Conservation (phyloP, 2,797 vertebrate species). For the Echeneis naucrates region DNA sequence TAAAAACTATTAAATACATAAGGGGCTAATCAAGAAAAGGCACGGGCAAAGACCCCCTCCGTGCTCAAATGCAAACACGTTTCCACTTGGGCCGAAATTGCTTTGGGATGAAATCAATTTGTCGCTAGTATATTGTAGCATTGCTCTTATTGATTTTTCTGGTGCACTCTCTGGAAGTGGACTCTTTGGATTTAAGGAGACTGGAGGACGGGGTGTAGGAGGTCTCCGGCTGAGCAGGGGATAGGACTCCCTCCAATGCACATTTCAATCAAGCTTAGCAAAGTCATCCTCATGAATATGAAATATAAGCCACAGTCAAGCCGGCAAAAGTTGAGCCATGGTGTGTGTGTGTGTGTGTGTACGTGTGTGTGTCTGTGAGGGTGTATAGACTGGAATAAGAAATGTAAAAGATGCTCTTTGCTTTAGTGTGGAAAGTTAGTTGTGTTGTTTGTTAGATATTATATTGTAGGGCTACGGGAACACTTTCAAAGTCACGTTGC, state of each 20-base stretch:
- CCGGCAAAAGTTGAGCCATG: slow-evolving; percentile 58
- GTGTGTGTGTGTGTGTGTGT: slow-evolving; percentile 62
- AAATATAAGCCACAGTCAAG: slow-evolving; percentile 71
- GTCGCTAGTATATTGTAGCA: slow-evolving; percentile 83
- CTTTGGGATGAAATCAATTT: slow-evolving; percentile 84
- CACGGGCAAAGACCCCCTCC: slow-evolving; percentile 60
- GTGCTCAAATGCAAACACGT: slow-evolving; percentile 60
- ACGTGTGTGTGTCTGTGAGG: slow-evolving; percentile 57
- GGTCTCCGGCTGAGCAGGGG: slow-evolving; percentile 71
- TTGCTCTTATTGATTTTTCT: slow-evolving; percentile 84
- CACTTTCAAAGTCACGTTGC: not conserved
- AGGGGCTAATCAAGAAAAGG: slow-evolving; percentile 69
- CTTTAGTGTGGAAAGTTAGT: slow-evolving; percentile 41
- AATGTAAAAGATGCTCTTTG: slow-evolving; percentile 36
- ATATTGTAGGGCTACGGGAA: not conserved
- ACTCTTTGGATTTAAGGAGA: slow-evolving; percentile 70
- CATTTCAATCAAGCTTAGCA: slow-evolving; percentile 85
- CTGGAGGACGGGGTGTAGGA: slow-evolving; percentile 64
- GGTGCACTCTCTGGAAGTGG: slow-evolving; percentile 67
- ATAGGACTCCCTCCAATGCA: slow-evolving; percentile 81
- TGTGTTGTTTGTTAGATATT: slow-evolving; percentile 24
- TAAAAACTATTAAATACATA: slow-evolving; percentile 77
- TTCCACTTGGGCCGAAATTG: slow-evolving; percentile 74
- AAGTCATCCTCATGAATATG: slow-evolving; percentile 83
- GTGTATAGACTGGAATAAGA: slow-evolving; percentile 49